Conservation (phyloP, 2,888 invertebrate genomes). For the Diabrotica balteata region DNA sequence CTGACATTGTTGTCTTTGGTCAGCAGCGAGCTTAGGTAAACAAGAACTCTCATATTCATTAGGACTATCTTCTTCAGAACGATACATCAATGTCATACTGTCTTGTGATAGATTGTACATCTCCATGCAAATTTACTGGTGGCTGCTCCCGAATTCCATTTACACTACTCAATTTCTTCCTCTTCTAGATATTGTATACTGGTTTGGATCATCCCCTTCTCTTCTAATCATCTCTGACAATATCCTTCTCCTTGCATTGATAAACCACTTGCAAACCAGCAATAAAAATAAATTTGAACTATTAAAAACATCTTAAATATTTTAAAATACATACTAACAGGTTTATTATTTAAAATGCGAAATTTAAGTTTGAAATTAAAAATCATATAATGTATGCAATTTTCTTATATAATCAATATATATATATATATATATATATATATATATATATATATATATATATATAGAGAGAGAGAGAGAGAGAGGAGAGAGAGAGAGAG, state of each 20-base stretch:
- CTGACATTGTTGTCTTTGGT: no score
- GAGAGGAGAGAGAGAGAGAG: no score
- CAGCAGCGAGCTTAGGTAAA: no score
- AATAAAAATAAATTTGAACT: neutral
- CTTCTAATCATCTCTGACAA: conserved; percentile 92
- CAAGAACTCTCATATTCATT: conserved; percentile 79
- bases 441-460: no score
- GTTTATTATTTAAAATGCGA: no score
- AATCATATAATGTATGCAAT: neutral
- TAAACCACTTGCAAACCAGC: conserved; percentile 93
- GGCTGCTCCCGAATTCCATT: conserved; percentile 35
- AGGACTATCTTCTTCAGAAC: conserved; percentile 71
- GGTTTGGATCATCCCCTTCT: conserved; percentile 90
- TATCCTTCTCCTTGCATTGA: conserved; percentile 91
- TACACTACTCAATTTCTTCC: conserved; percentile 70
- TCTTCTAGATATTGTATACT: conserved; percentile 92
- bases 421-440: no score
- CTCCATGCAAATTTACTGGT: conserved; percentile 43
- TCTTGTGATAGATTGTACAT: conserved; percentile 56
- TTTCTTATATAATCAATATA: no score
- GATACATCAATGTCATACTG: conserved; percentile 66
- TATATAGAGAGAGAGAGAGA: no score
- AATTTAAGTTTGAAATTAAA: neutral
- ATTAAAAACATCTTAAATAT: no score
- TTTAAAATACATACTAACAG: no score